Evolutionary conservation across 2,113 vertebrate species (phyloP).

Genomic region (Nansenia antarctica): DNA sequence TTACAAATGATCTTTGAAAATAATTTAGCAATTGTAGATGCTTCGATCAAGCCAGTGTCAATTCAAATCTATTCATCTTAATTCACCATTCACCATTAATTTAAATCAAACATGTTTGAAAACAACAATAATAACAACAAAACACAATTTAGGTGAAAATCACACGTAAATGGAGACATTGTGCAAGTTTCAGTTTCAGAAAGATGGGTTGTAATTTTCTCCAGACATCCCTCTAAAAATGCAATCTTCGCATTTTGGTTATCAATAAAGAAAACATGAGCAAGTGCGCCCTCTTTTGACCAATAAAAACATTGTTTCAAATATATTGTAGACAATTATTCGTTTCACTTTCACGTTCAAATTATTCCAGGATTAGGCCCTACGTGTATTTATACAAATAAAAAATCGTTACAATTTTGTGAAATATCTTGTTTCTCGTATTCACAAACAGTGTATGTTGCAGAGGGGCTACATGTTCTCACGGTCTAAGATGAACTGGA

Average conservation of each 20-base stretch:
- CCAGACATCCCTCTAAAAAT: not conserved
- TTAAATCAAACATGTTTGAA: not conserved
- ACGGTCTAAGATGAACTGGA: no score
- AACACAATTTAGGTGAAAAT: not conserved
- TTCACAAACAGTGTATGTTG: no score
- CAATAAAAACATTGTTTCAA: conserved; percentile 32
- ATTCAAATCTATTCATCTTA: not conserved
- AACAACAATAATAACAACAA: not conserved
- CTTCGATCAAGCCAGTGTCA: not conserved
- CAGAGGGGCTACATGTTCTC: no score
- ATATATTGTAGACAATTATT: no score
- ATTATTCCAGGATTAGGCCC: no score
- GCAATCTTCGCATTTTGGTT: not conserved
- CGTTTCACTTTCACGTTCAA: no score
- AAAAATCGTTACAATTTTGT: no score
- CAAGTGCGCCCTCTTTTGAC: conserved; percentile 76
- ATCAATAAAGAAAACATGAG: conserved; percentile 57
- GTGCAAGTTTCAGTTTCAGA: conserved; percentile 9
- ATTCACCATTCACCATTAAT: not conserved
- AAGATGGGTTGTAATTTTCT: no score
- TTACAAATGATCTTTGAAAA: not conserved
- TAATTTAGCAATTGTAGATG: not conserved
- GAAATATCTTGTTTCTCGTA: no score
- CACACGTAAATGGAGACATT: not conserved
- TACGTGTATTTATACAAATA: no score